Evolutionary conservation across 1,140 invertebrate species (phyloP).

Genomic region (Zaprionus vittiger): DNA sequence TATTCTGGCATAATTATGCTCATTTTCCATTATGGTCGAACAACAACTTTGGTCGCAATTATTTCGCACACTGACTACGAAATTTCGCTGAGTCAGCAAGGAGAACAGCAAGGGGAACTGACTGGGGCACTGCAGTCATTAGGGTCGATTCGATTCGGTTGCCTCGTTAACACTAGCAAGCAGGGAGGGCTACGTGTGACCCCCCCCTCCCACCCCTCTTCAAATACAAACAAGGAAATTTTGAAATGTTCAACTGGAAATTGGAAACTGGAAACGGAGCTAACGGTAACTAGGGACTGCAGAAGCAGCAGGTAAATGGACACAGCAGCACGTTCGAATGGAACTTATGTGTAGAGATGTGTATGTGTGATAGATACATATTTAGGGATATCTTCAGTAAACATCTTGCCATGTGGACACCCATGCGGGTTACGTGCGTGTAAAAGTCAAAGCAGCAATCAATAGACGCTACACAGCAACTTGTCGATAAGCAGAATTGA

Average conservation of each 20-base stretch:
- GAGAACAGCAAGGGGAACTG: background rate
- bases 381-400: constrained; percentile 1
- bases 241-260: constrained; percentile 6
- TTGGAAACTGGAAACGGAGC: background rate
- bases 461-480: constrained; percentile 49
- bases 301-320: constrained; percentile 1
- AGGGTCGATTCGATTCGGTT: constrained; percentile 1
- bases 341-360: background rate
- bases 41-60: constrained; percentile 8
- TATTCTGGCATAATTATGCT: constrained; percentile 7
- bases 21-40: constrained; percentile 5
- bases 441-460: constrained; percentile 32
- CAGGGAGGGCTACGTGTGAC: background rate
- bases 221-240: constrained; percentile 1
- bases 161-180: background rate
- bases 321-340: background rate
- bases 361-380: background rate
- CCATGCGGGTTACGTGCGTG: constrained; percentile 16
- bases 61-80: constrained; percentile 2
- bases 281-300: background rate
- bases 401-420: constrained; percentile 35
- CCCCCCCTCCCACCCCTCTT: background rate
- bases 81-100: constrained; percentile 5
- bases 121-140: background rate
- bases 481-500: constrained; percentile 66